Percentiles rank a stretch among this genome's conserved stretches.
Conservation (phyloP, 2,888 invertebrate genomes). For the Eledona agricola region DNA sequence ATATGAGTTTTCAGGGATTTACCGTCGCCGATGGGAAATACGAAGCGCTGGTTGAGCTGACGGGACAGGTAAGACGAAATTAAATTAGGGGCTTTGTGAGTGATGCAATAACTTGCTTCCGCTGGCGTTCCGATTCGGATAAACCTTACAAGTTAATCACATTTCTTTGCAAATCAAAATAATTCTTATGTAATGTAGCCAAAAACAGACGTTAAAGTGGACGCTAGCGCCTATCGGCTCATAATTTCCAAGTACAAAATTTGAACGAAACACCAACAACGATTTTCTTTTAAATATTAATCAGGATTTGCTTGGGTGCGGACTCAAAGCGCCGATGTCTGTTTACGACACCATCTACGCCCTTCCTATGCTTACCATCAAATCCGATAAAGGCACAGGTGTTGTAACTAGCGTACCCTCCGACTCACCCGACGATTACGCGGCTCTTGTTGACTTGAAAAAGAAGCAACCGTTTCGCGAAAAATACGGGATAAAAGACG, state of each 20-base stretch:
- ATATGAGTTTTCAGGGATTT: conserved; percentile 96
- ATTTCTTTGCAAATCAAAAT: too few species aligned
- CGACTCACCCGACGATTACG: conserved; percentile 98
- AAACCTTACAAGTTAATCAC: too few species aligned
- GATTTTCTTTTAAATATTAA: background rate
- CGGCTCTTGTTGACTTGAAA: conserved; percentile 92
- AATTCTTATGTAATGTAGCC: too few species aligned
- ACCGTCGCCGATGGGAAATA: conserved; percentile 82
- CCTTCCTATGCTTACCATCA: conserved; percentile 97
- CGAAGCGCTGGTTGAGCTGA: conserved; percentile 73
- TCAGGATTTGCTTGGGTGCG: conserved; percentile 82
- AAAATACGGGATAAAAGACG: conserved; percentile 88
- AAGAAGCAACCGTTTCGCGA: conserved; percentile 92
- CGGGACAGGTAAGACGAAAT: conserved; percentile 73
- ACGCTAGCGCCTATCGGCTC: too few species aligned
- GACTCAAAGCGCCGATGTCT: conserved; percentile 86
- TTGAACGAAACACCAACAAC: background rate
- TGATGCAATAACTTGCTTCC: too few species aligned
- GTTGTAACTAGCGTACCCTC: conserved; percentile 98
- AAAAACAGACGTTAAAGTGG: too few species aligned
- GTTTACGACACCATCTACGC: conserved; percentile 86
- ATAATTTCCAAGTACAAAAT: background rate
- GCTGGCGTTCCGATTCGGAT: too few species aligned
- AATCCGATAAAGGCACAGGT: conserved; percentile 98
- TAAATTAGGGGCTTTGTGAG: too few species aligned